phyloP scores from a whole-genome alignment of 2,888 invertebrate genomes.

The Scrobipalpa costella region DNA sequence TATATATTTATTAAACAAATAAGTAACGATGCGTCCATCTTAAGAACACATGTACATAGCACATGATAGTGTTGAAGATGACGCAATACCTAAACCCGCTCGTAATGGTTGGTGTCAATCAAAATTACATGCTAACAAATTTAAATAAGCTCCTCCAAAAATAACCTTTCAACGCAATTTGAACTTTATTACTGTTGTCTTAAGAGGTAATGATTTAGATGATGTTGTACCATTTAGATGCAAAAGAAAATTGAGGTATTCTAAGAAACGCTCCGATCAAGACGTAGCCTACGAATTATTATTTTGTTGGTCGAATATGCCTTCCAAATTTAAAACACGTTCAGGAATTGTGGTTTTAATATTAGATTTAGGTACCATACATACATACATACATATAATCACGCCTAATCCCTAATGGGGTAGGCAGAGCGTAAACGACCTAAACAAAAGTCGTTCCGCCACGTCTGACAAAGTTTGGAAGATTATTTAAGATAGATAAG shows the following conservation, averaged over 20 bases:
- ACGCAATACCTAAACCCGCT: conserved; percentile 73
- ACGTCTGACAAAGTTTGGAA: too few relatives aligned
- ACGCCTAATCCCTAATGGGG: too few relatives aligned
- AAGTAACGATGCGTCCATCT: not conserved
- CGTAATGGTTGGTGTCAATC: conserved; percentile 80
- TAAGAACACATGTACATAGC: conserved; percentile 11
- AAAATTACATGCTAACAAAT: conserved; percentile 76
- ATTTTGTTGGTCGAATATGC: conserved; percentile 21
- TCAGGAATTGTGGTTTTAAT: not conserved
- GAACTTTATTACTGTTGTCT: conserved; percentile 44
- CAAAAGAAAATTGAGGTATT: conserved; percentile 49
- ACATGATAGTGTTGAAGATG: conserved; percentile 53
- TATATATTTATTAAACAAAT: not conserved
- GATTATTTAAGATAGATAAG: too few relatives aligned
- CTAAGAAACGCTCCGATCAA: conserved; percentile 65
- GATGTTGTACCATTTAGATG: not conserved
- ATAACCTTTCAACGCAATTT: conserved; percentile 47
- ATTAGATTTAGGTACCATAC: not conserved
- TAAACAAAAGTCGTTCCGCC: too few relatives aligned
- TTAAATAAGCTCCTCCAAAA: conserved; percentile 54
- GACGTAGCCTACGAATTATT: conserved; percentile 57
- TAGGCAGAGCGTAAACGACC: too few relatives aligned
- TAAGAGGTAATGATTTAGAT: conserved; percentile 29
- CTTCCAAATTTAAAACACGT: conserved; percentile 21
- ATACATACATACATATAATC: not conserved